phyloP scores from a whole-genome alignment of 2,797 vertebrate species.

The Rhynchonycteris naso region DNA sequence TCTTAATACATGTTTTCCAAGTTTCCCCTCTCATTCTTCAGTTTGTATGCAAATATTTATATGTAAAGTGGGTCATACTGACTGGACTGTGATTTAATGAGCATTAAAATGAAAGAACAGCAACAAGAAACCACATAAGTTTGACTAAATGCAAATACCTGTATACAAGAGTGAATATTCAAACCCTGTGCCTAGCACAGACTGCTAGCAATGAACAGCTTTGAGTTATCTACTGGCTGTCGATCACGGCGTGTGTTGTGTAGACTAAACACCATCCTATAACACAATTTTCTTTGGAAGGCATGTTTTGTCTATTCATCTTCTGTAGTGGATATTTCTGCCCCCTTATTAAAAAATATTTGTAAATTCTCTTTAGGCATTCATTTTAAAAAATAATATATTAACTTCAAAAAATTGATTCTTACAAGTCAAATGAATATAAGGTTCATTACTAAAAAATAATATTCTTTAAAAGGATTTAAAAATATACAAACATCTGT shows the following conservation, averaged over 20 bases:
- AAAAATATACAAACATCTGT: neutral
- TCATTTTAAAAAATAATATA: constrained; percentile 17
- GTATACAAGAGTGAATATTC: neutral
- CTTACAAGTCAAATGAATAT: constrained; percentile 41
- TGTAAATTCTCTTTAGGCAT: neutral
- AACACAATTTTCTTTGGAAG: constrained; percentile 26
- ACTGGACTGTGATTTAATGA: neutral
- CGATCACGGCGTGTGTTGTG: neutral
- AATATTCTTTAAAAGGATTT: neutral
- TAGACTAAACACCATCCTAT: constrained; percentile 28
- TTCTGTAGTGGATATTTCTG: neutral
- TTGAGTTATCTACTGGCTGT: neutral
- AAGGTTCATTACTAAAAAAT: neutral
- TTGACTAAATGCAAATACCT: constrained; percentile 46
- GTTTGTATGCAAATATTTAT: neutral
- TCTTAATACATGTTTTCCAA: neutral
- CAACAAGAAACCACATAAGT: neutral
- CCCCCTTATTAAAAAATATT: constrained; percentile 19
- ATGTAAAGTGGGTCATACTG: neutral
- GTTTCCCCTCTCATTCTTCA: neutral
- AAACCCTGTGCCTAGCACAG: neutral
- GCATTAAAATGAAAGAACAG: neutral
- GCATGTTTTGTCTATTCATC: constrained; percentile 35
- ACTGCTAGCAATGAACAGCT: neutral
- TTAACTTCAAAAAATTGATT: constrained; percentile 21